Base-by-base conservation (phyloP, 2,113 vertebrate species). In the Calidris pygmaea region DNA sequence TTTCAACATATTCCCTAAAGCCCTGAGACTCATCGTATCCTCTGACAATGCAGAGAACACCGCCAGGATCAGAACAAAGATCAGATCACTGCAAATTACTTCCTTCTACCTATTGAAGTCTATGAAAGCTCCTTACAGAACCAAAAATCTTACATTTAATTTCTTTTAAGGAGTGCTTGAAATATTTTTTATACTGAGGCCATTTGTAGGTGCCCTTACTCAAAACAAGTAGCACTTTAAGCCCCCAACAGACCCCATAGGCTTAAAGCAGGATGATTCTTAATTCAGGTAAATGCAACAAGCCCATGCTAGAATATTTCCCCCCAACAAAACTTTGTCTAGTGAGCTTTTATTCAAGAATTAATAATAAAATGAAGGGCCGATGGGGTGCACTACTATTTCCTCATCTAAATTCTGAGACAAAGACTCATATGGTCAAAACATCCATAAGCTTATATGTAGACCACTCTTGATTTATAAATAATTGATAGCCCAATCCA, bases 171-270 rank as follows among this genome's bases (percentile, higher is more conserved):
- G 37, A 59, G 2, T 9, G 7, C 24, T 90, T 73, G 47, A 66
- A 84, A 37, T 74, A 52, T 52, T 89, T 94, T 63, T 50, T 37
- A 34, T 26, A 50, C 17, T 1, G 0, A 45, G 37, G 35, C 34
- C 19, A 41, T 66, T 48, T 63, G 19, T n/a, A 84, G 16, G 2
- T 6, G 50, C 15, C 35, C 18, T 75, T 71, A 50, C 34, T 80
- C 78, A 89, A 85, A 87, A 43, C 21, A 85, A 79, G 26, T 7
- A 55, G 41, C 19, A 47, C 8, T 91, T 91, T 45, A 89, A 62
- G 5, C 3, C 13, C 19, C 3, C 20, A 62, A 10, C 8, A 76
- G 50, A 20, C 9, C 15, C 16, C 37, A 10, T 0, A n/a, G 32
- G 15, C 50, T 82, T 56, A 62, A 71, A 91, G 27, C 22, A 72